A percentile compares a stretch with the other conserved stretches of the same genome.
These are phyloP conservation scores for Coregonus sp. DNA, from an alignment of 2,797 vertebrate genomes.

Conservation along the genomic window DNA sequence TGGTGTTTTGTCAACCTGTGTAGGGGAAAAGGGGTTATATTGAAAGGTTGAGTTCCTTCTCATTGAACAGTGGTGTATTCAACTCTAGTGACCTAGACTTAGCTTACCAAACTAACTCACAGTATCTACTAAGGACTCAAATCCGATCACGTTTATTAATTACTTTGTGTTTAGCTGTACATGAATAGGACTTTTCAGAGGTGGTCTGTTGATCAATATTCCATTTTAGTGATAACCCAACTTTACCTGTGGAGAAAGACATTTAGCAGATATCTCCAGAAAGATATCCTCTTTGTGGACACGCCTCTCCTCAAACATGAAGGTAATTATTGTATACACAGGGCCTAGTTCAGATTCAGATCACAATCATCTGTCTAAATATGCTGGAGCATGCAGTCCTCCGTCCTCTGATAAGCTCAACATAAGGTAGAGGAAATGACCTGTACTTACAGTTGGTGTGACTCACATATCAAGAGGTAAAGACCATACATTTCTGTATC, in stretches of 20 bases:
- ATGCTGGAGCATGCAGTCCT: not conserved
- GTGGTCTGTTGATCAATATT: too few relatives aligned
- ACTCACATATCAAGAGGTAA: not conserved
- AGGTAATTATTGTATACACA: not conserved
- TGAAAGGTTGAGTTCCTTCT: not conserved
- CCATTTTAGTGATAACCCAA: too few relatives aligned
- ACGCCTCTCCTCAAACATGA: not conserved
- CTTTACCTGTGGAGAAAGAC: not conserved
- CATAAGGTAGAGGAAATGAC: not conserved
- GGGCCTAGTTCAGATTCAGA: not conserved
- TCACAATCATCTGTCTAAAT: not conserved
- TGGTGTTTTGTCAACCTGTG: not conserved
- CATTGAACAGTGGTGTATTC: not conserved
- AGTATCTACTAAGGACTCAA: not conserved
- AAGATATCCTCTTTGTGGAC: not conserved
- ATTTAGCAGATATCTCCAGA: not conserved
- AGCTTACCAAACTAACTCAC: not conserved
- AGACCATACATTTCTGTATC: slow-evolving; percentile 22
- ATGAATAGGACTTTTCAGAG: not conserved
- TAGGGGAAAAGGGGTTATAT: not conserved
- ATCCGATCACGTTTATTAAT: too few relatives aligned
- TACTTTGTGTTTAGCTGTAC: not conserved
- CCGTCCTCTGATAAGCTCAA: not conserved
- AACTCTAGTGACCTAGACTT: not conserved
- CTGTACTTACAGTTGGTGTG: not conserved